Percentiles rank a stretch among this genome's conserved stretches.
These are phyloP conservation scores for Pherbina coryleti DNA, from an alignment of 2,888 invertebrate species.

Conservation along the genomic window DNA sequence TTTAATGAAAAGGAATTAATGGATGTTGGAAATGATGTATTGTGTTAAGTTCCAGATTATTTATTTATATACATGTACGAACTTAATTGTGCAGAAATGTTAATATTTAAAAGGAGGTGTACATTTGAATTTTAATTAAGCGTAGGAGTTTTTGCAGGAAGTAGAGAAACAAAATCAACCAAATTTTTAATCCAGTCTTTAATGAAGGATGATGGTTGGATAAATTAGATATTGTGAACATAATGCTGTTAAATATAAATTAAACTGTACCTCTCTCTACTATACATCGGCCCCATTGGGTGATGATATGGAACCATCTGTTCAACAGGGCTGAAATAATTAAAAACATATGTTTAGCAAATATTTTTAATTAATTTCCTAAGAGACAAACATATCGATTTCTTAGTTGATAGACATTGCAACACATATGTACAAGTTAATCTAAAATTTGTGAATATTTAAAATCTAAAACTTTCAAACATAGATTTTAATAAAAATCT, in stretches of 20 bases:
- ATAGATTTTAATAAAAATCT: background rate
- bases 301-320: slow-evolving; percentile 72
- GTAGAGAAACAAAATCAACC: slow-evolving; percentile 27
- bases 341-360: slow-evolving; percentile 48
- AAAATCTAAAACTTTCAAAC: slow-evolving; percentile 5
- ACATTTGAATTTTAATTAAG: background rate
- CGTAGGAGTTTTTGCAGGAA: background rate
- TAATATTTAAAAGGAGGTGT: background rate
- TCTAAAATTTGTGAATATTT: slow-evolving; percentile 12
- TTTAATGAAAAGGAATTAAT: background rate
- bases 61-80: slow-evolving; percentile 28
- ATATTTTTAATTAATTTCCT: slow-evolving; percentile 37
- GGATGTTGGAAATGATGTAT: background rate
- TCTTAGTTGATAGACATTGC: no score
- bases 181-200: slow-evolving; percentile 33
- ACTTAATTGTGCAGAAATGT: background rate
- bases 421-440: background rate
- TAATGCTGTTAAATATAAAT: slow-evolving; percentile 43
- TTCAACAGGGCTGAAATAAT: slow-evolving; percentile 71
- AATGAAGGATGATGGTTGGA: background rate
- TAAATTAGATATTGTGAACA: background rate
- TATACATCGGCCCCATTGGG: slow-evolving; percentile 71
- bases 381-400: background rate
- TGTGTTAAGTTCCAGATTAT: background rate
- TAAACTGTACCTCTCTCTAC: slow-evolving; percentile 70